A percentile compares a stretch with the other conserved stretches of the same genome.
Evolutionary conservation across 1,140 invertebrate genomes (phyloP).

Genomic region (Lepidurus couesii): DNA sequence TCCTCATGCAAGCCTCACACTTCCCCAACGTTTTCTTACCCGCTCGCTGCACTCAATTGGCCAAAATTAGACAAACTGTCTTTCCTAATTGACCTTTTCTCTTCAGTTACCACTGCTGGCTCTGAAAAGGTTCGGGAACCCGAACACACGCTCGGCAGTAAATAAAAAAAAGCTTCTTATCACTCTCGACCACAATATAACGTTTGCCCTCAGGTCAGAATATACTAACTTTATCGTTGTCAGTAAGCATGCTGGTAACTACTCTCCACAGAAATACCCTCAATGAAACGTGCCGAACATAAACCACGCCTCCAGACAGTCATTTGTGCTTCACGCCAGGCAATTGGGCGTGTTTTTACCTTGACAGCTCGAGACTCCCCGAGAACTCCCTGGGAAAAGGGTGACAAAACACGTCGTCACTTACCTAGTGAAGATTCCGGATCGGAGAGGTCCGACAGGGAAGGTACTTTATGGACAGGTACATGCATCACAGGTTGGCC

Average conservation of each 20-base stretch:
- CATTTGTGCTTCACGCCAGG: not conserved
- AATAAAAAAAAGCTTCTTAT: too few relatives aligned
- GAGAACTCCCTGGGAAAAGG: not conserved
- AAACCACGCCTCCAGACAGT: too few relatives aligned
- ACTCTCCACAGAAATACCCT: too few relatives aligned
- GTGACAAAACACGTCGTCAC: constrained; percentile 43
- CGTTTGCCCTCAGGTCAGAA: too few relatives aligned
- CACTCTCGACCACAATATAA: too few relatives aligned
- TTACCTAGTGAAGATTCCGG: constrained; percentile 74
- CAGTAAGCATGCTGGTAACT: too few relatives aligned
- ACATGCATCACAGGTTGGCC: constrained; percentile 38
- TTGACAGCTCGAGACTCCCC: not conserved
- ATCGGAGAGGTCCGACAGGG: constrained; percentile 73
- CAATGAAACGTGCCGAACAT: too few relatives aligned
- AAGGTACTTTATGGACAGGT: constrained; percentile 75
- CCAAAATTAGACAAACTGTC: not conserved
- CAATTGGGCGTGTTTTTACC: not conserved
- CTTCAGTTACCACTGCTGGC: not conserved
- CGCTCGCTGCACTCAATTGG: constrained; percentile 7
- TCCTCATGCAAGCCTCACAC: not conserved
- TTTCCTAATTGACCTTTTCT: not conserved
- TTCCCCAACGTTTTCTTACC: not conserved
- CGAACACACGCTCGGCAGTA: too few relatives aligned
- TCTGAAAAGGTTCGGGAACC: too few relatives aligned
- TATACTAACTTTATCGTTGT: too few relatives aligned